Conservation (phyloP, 2,113 vertebrate genomes). For the Actenoides lindsayi region DNA sequence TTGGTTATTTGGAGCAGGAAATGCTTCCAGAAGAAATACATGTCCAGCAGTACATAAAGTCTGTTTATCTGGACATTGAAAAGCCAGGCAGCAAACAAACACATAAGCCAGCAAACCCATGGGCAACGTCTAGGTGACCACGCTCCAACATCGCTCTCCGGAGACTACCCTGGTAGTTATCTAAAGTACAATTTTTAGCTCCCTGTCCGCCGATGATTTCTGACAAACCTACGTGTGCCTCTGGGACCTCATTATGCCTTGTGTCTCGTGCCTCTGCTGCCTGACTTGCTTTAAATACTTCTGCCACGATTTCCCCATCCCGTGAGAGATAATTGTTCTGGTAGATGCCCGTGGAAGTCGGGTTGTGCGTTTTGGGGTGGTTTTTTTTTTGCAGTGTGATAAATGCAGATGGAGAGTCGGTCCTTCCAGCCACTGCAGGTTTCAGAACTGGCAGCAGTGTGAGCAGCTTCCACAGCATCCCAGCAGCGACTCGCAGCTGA, state of each 20-base stretch:
- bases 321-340: background rate
- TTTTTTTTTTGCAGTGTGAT: background rate
- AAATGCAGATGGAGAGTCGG: background rate
- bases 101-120: background rate
- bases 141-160: background rate
- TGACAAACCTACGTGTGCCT: background rate
- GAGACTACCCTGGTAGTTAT: background rate
- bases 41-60: background rate
- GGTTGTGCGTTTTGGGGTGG: no score
- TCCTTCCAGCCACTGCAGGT: background rate
- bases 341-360: background rate
- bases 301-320: background rate
- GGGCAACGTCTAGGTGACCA: background rate
- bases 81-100: background rate
- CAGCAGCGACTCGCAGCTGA: background rate
- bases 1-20: background rate
- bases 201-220: background rate
- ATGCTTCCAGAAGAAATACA: background rate
- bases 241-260: constrained; percentile 28
- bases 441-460: background rate
- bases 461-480: background rate
- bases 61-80: background rate
- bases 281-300: background rate
- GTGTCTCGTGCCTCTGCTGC: background rate
- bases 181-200: background rate